Conservation (phyloP, 2,113 vertebrate genomes). For the Plectropomus leopardus region DNA sequence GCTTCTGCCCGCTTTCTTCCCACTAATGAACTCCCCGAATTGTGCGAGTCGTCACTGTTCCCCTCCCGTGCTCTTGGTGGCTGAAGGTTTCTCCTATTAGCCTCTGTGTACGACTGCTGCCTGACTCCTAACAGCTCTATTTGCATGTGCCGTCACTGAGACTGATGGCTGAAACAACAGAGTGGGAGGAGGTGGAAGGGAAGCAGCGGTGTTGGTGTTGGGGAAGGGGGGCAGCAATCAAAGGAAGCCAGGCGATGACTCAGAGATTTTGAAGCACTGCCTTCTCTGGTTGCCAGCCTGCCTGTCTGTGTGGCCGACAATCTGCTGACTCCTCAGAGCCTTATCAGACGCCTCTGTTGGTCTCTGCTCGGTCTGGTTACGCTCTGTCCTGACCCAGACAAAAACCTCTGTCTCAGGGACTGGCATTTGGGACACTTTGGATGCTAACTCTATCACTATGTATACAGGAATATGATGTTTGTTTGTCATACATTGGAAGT, state of each 20-base stretch:
- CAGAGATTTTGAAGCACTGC: slow-evolving; percentile 64
- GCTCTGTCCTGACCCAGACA: slow-evolving; percentile 23
- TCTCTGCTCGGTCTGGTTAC: slow-evolving; percentile 44
- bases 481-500: background rate
- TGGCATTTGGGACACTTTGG: background rate
- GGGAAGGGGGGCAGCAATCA: slow-evolving; percentile 13
- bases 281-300: slow-evolving; percentile 60
- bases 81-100: slow-evolving; percentile 21
- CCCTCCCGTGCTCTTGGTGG: background rate
- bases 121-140: slow-evolving; percentile 49
- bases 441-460: background rate
- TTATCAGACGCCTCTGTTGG: slow-evolving; percentile 45
- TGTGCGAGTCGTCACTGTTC: background rate
- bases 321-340: slow-evolving; percentile 63
- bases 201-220: background rate
- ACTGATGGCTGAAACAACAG: slow-evolving; percentile 49
- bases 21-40: slow-evolving; percentile 24
- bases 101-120: slow-evolving; percentile 13
- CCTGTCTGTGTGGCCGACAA: slow-evolving; percentile 57
- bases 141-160: slow-evolving; percentile 47
- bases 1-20: slow-evolving; percentile 1
- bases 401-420: background rate
- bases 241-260: slow-evolving; percentile 68
- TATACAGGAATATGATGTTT: background rate
- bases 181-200: background rate